phyloP scores from a whole-genome alignment of 2,888 invertebrate genomes.

The Acleris emargana region DNA sequence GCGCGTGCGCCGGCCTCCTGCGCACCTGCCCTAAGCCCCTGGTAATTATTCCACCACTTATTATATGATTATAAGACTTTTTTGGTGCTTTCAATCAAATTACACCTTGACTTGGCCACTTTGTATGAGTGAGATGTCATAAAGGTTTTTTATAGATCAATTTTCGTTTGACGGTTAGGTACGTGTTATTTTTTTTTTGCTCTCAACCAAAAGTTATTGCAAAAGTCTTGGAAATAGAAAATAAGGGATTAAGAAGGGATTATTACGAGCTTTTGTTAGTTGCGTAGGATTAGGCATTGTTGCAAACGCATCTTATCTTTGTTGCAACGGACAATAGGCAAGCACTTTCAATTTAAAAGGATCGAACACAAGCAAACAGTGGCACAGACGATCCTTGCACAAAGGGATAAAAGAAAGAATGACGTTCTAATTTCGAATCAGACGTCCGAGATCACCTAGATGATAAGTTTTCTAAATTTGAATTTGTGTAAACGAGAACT shows the following conservation, averaged over 20 bases:
- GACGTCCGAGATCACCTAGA: conserved; percentile 67
- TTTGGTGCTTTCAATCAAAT: conserved; percentile 84
- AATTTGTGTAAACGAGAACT: conserved; percentile 68
- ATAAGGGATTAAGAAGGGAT: conserved; percentile 36
- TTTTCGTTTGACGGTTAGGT: conserved; percentile 56
- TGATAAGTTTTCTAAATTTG: conserved; percentile 76
- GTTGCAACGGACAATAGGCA: conserved; percentile 46
- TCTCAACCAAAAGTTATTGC: conserved; percentile 28
- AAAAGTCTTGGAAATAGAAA: conserved; percentile 37
- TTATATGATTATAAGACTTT: conserved; percentile 82
- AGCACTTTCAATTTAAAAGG: conserved; percentile 33
- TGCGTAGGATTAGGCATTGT: conserved; percentile 37
- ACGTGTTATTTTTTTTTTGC: conserved; percentile 54
- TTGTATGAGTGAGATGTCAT: conserved; percentile 81
- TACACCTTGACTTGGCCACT: conserved; percentile 79
- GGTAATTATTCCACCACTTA: conserved; percentile 82
- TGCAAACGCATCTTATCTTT: conserved; percentile 41
- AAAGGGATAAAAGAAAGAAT: conserved; percentile 25
- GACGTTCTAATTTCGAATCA: conserved; percentile 56
- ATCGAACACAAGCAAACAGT: conserved; percentile 32
- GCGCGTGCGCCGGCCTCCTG: conserved; percentile 60
- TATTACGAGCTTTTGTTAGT: conserved; percentile 46
- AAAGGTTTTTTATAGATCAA: conserved; percentile 70
- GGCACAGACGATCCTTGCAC: conserved; percentile 34
- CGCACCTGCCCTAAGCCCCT: conserved; percentile 78